Evolutionary conservation across 2,888 invertebrate genomes (phyloP), one percentile per base, ranked within the genome.

Genomic region (Hedychridium roseum): DNA sequence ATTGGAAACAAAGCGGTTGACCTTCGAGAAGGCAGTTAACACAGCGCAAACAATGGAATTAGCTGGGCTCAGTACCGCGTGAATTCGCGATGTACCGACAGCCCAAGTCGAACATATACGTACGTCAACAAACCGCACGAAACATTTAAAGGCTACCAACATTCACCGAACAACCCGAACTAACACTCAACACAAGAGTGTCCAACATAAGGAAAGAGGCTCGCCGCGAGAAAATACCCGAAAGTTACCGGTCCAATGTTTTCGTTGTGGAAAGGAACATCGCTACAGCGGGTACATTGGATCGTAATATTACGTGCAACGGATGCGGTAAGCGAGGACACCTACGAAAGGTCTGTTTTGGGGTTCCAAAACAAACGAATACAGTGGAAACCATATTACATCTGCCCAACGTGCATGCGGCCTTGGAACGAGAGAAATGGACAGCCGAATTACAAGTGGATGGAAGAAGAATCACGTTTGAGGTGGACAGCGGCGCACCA

Each of bases 1-100:
- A 11, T 21, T 37, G 6, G 37, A 37, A 20, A n/a, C 20, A 9
- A 37, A 16, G 12, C 18, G 20, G 7, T 16, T 37, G 5, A 20
- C 18, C 3, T 5, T 18, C 3, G 37, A 37, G 14, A 16, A 2
- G 11, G 37, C 37, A 4, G 7, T 37, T 7, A 9, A 11, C 6
- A 37, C 58, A 15, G 58, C 66, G 15, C 46, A 38, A 5, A 46
- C 63, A 12, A 57, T 62, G 46, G 62, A 62, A 47, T 34, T 52
- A 9, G 23, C 23, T 6, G 23, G 9, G 23, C 23, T 6, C 5
- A 9, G 23, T 9, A 9, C 23, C 23, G 9, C 23, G 9, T 9
- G 9, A 23, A 23, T 23, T 6, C 23, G 9, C 5, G 23, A 5
- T 6, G 23, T 6, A 23, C 23, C 5, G 5, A 5, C 23, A 5